Conservation (phyloP, 2,113 vertebrate species). For the Parus major region DNA sequence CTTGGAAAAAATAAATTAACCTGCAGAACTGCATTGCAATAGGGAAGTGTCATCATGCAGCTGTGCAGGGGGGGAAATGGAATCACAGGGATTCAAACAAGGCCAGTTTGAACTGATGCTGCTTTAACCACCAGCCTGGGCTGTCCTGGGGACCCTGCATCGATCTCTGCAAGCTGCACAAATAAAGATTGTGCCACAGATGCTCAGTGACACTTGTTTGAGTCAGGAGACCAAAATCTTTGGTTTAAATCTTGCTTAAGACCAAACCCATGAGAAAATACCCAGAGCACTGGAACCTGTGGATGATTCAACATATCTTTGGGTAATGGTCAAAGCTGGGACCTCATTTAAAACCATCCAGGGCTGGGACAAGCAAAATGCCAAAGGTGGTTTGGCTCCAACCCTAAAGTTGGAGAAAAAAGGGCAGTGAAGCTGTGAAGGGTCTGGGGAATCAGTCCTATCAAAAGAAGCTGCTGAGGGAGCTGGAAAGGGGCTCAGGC, state of each 20-base stretch:
- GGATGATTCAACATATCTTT: background rate
- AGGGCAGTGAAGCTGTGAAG: background rate
- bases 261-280: background rate
- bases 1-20: slow-evolving; percentile 46
- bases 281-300: background rate
- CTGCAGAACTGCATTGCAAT: background rate
- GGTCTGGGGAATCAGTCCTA: too few relatives aligned
- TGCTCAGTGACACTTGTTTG: background rate
- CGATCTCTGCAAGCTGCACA: background rate
- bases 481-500: background rate
- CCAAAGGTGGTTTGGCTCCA: background rate
- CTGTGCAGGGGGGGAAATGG: background rate
- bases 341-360: fast-evolving
- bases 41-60: background rate
- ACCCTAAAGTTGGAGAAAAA: fast-evolving
- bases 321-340: background rate
- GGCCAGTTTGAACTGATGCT: background rate
- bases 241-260: background rate
- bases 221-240: background rate
- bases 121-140: background rate
- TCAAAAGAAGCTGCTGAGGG: too few relatives aligned
- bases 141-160: background rate
- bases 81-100: background rate
- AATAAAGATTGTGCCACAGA: background rate
- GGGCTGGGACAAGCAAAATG: background rate